Percentiles rank a stretch among this genome's conserved stretches.
Evolutionary conservation across 2,797 vertebrate species (phyloP).

Genomic region (Micrastur ruficollis): DNA sequence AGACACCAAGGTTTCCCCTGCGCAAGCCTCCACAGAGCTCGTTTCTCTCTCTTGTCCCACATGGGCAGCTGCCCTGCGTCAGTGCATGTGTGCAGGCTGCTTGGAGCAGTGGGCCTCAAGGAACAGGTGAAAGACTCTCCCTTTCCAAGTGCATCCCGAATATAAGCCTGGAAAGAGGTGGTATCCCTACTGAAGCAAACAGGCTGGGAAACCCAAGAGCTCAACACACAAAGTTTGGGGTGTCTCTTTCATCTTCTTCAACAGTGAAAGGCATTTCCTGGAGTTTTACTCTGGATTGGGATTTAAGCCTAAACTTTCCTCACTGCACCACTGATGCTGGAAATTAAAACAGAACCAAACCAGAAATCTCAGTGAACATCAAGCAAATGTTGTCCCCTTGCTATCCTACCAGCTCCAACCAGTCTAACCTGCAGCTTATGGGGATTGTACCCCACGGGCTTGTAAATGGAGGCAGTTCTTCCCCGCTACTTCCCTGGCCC

Average conservation of each 20-base stretch:
- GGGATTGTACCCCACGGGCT: not conserved
- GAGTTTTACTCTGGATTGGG: not conserved
- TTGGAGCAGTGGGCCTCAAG: not conserved
- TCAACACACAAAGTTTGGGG: not conserved
- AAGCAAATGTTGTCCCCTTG: not conserved
- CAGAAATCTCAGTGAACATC: not conserved
- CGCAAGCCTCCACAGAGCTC: not conserved
- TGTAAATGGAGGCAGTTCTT: not conserved
- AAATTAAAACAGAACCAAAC: not conserved
- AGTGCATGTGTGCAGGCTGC: fast-evolving
- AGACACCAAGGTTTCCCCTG: fast-evolving
- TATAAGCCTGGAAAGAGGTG: not conserved
- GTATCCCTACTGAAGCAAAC: not conserved
- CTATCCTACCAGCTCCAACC: not conserved
- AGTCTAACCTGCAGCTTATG: not conserved
- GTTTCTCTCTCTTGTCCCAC: not conserved
- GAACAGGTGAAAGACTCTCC: not conserved
- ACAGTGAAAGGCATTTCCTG: not conserved
- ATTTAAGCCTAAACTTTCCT: not conserved
- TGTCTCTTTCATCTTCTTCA: not conserved
- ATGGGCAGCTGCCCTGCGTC: fast-evolving
- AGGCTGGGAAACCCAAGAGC: not conserved
- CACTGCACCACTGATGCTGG: not conserved
- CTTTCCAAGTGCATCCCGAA: fast-evolving
- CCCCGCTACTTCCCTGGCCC: not conserved